Evolutionary conservation across 53 echinoderm and acorn worm species (phyloP), one percentile per base, ranked within the genome.

Genomic region (Luidia sarsii): DNA sequence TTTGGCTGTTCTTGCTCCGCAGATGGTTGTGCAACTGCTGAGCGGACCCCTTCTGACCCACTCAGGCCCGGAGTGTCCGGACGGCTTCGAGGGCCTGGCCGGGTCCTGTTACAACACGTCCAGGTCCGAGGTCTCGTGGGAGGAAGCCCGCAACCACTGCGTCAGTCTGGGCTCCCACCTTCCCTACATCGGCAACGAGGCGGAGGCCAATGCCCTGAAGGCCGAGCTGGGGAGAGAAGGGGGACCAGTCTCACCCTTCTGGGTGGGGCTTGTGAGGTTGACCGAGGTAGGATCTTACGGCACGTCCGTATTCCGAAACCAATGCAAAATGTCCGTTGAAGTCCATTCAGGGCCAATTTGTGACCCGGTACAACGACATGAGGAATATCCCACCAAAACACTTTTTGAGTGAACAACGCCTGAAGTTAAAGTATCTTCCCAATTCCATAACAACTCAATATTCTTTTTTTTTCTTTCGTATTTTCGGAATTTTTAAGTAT

Each of bases 261-360:
- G 70, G 70, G 35, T 70, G 3, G 70, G 70, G 50, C 23, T 70
- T n/a, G n/a, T n/a, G 25, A 31, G 34, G 50, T 20, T 70, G 2
- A 19, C 18, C 19, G 51, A 29, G 70, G 70, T 70, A 70, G 1
- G 4, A 5, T 4, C 50, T 50, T 50, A 50, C 18, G 18, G 18
- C 7, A 21, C 6, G 23, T 4, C 19, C 10, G 23, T 52, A 2
- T 50, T 21, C 18, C 19, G 19, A 18, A 21, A 23, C n/a, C 19
- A 23, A 18, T 5, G 23, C 19, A 50, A 23, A 2, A 2, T 19
- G 19, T 19, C 7, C 10, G 20, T 53, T 19, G 20, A n/a, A n/a
- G n/a, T n/a, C n/a, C n/a, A n/a, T n/a, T n/a, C n/a, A n/a, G n/a
- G n/a, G n/a, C n/a, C n/a, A n/a, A n/a, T n/a, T n/a, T n/a, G n/a